These are phyloP conservation scores for Stichopus chloronotus DNA, from an alignment of 35 echinoderm and acorn worm species.

Conservation along the genomic window DNA sequence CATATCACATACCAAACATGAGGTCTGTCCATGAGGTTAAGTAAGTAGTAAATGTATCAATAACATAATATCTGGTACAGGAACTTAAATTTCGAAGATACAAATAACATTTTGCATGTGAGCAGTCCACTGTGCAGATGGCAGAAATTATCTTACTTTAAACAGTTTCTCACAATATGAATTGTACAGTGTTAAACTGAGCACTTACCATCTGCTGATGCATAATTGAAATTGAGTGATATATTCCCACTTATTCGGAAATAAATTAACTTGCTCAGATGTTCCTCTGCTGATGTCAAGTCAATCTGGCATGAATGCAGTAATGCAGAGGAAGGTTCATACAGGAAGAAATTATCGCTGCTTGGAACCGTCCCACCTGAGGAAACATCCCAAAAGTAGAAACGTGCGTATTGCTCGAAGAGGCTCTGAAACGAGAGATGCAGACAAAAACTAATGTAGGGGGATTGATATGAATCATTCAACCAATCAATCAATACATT, in stretches of 20 bases:
- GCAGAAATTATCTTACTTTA: no score
- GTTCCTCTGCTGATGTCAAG: background rate
- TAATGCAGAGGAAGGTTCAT: constrained; percentile 12
- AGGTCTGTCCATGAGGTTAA: no score
- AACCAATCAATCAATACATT: background rate
- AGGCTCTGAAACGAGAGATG: background rate
- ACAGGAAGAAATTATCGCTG: constrained; percentile 9
- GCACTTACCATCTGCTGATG: constrained; percentile 23
- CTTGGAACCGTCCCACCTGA: background rate
- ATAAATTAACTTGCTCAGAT: constrained; percentile 25
- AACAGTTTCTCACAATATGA: no score
- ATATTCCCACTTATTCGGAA: constrained; percentile 57
- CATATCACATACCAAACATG: no score
- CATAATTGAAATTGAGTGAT: constrained; percentile 35
- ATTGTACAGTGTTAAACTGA: background rate
- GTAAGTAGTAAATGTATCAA: no score
- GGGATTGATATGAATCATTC: background rate
- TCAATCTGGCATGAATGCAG: constrained; percentile 25
- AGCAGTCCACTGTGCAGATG: no score
- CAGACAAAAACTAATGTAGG: background rate
- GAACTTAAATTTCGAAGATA: no score
- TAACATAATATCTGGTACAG: no score
- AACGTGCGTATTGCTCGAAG: background rate
- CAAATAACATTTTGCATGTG: no score
- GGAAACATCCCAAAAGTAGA: constrained; percentile 31